Conservation (phyloP, 2,888 invertebrate species). For the Mythimna albipuncta region DNA sequence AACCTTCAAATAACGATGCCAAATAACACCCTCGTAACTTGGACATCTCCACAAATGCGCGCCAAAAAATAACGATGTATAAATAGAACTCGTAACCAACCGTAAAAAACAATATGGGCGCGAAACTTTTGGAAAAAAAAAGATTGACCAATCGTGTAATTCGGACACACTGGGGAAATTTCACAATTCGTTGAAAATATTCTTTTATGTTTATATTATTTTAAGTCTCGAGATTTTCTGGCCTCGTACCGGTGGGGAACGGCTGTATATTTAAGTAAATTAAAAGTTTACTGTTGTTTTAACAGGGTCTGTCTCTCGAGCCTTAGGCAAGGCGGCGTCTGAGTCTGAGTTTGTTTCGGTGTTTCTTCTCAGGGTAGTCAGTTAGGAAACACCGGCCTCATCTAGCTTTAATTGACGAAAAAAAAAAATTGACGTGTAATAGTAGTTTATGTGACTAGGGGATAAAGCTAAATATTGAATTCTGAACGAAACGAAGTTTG, state of each 20-base stretch:
- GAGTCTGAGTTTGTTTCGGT: no score
- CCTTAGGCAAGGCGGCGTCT: no score
- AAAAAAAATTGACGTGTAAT: no score
- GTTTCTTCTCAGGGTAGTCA: no score
- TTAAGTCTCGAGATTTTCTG: slow-evolving; percentile 20
- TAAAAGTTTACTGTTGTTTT: no score
- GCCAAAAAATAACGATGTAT: slow-evolving; percentile 9
- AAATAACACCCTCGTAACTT: not conserved
- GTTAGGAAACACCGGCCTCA: no score
- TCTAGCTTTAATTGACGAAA: no score
- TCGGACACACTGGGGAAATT: slow-evolving; percentile 46
- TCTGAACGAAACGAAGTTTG: no score
- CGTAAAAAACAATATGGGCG: slow-evolving; percentile 20
- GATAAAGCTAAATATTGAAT: no score
- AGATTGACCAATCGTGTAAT: slow-evolving; percentile 46
- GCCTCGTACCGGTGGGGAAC: not conserved
- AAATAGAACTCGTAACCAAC: slow-evolving; percentile 8
- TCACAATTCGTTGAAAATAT: slow-evolving; percentile 33
- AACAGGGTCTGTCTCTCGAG: no score
- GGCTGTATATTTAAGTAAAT: not conserved
- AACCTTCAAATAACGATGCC: no score
- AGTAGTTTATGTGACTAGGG: no score
- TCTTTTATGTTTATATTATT: not conserved
- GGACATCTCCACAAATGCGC: not conserved
- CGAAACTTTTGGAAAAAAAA: slow-evolving; percentile 30